Conservation (phyloP, 2,888 invertebrate species). For the Hecatera dysodea region DNA sequence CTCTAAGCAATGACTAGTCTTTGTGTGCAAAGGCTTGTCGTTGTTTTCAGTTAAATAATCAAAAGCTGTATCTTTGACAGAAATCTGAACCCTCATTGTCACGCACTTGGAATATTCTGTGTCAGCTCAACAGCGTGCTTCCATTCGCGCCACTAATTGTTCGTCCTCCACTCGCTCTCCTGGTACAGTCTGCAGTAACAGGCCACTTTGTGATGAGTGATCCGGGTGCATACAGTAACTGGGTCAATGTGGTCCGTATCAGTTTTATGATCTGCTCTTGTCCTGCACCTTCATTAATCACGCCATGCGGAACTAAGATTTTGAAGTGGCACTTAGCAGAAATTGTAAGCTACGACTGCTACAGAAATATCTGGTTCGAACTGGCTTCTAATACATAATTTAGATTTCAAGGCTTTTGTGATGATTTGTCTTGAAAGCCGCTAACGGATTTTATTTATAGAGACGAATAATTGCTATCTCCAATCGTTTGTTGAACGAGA, state of each 20-base stretch:
- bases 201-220: conserved; percentile 55
- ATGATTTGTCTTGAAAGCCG: conserved; percentile 19
- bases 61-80: not conserved
- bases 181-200: conserved; percentile 25
- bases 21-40: not conserved
- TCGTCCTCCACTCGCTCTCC: conserved; percentile 6
- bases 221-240: conserved; percentile 56
- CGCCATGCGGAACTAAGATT: conserved; percentile 1
- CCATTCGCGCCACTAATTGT: conserved; percentile 30
- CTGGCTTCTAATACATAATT: not conserved
- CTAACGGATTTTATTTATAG: conserved; percentile 8
- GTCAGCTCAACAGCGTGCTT: not conserved
- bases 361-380: conserved; percentile 2
- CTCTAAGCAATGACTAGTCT: too few species aligned
- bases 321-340: conserved; percentile 3
- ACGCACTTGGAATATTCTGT: not conserved
- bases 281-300: conserved; percentile 20
- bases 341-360: not conserved
- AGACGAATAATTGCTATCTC: conserved; percentile 2
- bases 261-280: conserved; percentile 32
- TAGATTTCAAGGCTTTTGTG: conserved; percentile 20
- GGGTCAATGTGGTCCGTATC: conserved; percentile 43
- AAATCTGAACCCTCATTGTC: not conserved
- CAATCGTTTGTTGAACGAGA: conserved; percentile 20
- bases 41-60: not conserved